These are phyloP conservation scores for Odontothrips loti DNA, from an alignment of 2,888 invertebrate species.

Conservation along the genomic window DNA sequence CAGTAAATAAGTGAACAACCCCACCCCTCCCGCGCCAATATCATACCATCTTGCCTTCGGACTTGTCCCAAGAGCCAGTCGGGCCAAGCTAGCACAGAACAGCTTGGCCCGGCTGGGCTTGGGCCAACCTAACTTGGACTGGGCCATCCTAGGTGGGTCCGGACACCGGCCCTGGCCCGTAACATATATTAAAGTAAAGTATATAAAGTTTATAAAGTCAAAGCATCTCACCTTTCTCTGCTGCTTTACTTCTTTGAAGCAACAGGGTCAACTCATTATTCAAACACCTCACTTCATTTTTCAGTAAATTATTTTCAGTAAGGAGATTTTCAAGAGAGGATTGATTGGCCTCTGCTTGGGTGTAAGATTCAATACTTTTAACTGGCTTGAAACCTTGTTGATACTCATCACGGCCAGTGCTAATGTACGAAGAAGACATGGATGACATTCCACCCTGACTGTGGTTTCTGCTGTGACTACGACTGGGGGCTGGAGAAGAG, in stretches of 20 bases:
- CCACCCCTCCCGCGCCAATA: no score
- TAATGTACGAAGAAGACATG: not conserved
- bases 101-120: no score
- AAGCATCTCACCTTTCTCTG: slow-evolving; percentile 47
- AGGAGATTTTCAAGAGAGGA: not conserved
- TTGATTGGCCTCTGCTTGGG: not conserved
- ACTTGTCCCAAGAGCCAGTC: no score
- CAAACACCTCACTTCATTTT: slow-evolving; percentile 51
- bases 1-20: no score
- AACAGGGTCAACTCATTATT: slow-evolving; percentile 52
- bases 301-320: slow-evolving; percentile 44
- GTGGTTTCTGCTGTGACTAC: not conserved
- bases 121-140: no score
- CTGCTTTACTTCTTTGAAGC: slow-evolving; percentile 48
- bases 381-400: not conserved
- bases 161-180: no score
- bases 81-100: no score
- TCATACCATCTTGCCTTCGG: no score
- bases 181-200: no score
- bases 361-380: not conserved
- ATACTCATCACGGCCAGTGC: not conserved
- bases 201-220: slow-evolving; percentile 30
- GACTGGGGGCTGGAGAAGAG: not conserved
- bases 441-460: slow-evolving; percentile 1
- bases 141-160: no score